Percentiles rank a stretch among this genome's conserved stretches.
Evolutionary conservation across 2,888 invertebrate species (phyloP).

Genomic region (Polyommatus icarus): DNA sequence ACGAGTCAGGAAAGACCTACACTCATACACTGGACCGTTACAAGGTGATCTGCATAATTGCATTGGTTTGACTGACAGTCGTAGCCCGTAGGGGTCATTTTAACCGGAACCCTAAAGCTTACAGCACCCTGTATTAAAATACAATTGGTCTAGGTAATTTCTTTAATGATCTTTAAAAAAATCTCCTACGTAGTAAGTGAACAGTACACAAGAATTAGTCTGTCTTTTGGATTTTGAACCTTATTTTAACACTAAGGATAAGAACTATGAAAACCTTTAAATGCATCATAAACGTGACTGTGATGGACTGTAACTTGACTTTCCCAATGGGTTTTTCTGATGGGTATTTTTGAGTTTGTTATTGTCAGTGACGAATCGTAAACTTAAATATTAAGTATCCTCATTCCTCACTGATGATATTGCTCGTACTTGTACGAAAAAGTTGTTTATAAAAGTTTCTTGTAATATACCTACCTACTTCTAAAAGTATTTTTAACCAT

Average conservation of each 20-base stretch:
- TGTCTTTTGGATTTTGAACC: too few relatives aligned
- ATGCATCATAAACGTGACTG: too few relatives aligned
- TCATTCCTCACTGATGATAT: background rate
- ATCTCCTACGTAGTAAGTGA: too few relatives aligned
- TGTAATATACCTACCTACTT: background rate
- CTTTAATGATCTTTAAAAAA: too few relatives aligned
- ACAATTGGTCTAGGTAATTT: too few relatives aligned
- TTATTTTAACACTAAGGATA: too few relatives aligned
- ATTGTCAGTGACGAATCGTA: background rate
- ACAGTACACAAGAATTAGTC: too few relatives aligned
- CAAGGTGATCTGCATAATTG: constrained; percentile 14
- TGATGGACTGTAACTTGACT: background rate
- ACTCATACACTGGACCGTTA: too few relatives aligned
- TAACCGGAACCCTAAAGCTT: background rate
- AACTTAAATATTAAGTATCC: background rate
- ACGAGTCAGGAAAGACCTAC: constrained; percentile 22
- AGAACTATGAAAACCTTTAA: too few relatives aligned
- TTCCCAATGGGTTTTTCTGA: background rate
- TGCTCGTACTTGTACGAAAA: background rate
- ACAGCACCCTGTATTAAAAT: background rate
- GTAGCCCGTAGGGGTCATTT: background rate
- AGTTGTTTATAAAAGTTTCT: background rate
- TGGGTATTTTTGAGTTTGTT: background rate
- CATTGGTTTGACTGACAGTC: background rate
- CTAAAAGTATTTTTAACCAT: background rate